Evolutionary conservation across 1,140 invertebrate genomes (phyloP), one percentile per base, ranked within the genome.

Genomic region (Piezodorus guildinii): DNA sequence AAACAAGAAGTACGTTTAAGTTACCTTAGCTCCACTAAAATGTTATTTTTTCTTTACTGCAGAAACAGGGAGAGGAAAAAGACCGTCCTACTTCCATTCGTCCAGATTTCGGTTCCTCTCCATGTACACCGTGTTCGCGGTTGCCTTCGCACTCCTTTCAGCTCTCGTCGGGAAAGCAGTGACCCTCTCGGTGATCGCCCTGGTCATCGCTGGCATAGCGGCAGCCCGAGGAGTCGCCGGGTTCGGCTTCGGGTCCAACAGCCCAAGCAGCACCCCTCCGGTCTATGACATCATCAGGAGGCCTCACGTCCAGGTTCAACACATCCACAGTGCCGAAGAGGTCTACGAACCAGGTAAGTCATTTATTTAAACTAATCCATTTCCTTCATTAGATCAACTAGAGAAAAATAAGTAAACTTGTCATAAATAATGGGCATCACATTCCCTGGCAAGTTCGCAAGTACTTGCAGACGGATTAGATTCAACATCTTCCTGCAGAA

Each of bases 111-210:
- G 60, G 58, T 64, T 60, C 44, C 56, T 64, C 12, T 64, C 63
- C 2, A 21, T 64, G 25, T 64, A 64, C 44, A 64, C 63, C 3
- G 56, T 64, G 34, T 46, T 60, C 27, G 63, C 63, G 16, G 49
- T 64, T 9, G 63, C 63, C 6, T 64, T 64, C 44, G 63, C 63
- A 3, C 44, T 64, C 17, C 39, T 64, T 15, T 64, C 63, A 1
- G 63, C 54, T 27, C 56, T 64, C 14, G 63, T 64, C 19, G 63
- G 63, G 14, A 64, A 64, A 27, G 63, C 63, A n/a, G 21, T 64
- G 49, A 64, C 63, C 19, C 49, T 64, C 19, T 64, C 63, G 15
- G 60, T 64, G 12, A 45, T 64, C 8, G 34, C 51, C 16, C 56
- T 64, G 9, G 44, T 64, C 17, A 64, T 64, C 21, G 30, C 63